A percentile compares a stretch with the other conserved stretches of the same genome.
phyloP scores from a whole-genome alignment of 2,797 vertebrate species.

The Hipposideros larvatus region DNA sequence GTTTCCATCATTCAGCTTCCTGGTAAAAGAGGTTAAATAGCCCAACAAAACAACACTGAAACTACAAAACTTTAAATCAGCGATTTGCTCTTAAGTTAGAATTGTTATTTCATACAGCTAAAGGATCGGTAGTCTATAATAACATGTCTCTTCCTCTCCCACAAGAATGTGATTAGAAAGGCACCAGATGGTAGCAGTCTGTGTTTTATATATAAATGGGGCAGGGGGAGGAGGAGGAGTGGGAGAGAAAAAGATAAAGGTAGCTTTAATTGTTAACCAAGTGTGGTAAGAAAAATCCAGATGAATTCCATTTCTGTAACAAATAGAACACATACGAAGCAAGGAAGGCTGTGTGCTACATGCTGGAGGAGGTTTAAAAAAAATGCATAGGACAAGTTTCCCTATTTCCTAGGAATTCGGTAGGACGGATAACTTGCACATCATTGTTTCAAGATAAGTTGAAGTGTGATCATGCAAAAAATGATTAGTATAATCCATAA shows the following conservation, averaged over 20 bases:
- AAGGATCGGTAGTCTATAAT: conserved; percentile 69
- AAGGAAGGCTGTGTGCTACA: neutral
- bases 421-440: conserved; percentile 42
- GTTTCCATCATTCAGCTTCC: neutral
- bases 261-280: conserved; percentile 76
- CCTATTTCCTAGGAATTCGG: conserved; percentile 11
- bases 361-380: neutral
- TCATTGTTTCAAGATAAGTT: conserved; percentile 14
- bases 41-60: conserved; percentile 34
- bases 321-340: conserved; percentile 30
- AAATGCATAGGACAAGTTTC: neutral
- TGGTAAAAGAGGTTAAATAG: conserved; percentile 50
- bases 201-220: conserved; percentile 81
- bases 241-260: conserved; percentile 67
- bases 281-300: conserved; percentile 67
- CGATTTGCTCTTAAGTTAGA: conserved; percentile 60
- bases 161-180: conserved; percentile 77
- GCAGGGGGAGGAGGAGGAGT: conserved; percentile 65
- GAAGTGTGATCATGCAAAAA: neutral
- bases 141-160: conserved; percentile 70
- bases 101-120: conserved; percentile 44
- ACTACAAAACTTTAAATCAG: conserved; percentile 55
- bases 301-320: conserved; percentile 60
- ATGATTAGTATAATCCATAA: neutral
- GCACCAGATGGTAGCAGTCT: conserved; percentile 82